Percentiles rank a stretch among this genome's conserved stretches.
Evolutionary conservation across 2,113 vertebrate genomes (phyloP).

Genomic region (Megalops atlanticus): DNA sequence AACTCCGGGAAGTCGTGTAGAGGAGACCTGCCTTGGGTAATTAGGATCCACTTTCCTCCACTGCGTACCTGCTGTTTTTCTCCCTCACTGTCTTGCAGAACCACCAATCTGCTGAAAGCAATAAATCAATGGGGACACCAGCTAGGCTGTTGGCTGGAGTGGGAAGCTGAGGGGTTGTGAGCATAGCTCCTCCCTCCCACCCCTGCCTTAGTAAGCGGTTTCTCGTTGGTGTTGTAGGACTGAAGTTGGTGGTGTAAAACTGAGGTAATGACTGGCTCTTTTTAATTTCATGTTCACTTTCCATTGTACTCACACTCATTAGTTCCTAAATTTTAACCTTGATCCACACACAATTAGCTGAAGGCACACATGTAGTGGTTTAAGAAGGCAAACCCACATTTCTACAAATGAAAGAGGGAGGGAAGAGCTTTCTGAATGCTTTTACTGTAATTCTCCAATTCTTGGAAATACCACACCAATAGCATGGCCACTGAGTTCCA

Average conservation of each 20-base stretch:
- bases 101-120: background rate
- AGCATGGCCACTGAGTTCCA: no score
- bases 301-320: no score
- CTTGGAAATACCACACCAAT: no score
- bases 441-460: no score
- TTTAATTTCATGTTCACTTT: background rate
- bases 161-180: background rate
- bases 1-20: background rate
- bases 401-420: no score
- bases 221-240: background rate
- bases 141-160: background rate
- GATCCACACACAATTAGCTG: no score
- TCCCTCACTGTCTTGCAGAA: background rate
- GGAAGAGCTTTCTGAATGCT: no score
- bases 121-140: background rate
- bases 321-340: no score
- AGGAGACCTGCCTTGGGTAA: conserved; percentile 2
- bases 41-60: background rate
- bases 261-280: background rate
- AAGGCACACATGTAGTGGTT: no score
- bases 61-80: background rate
- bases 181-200: background rate
- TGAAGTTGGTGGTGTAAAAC: background rate
- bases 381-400: no score
- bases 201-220: no score